Percentiles rank a stretch among this genome's conserved stretches.
Conservation (phyloP, 2,888 invertebrate genomes). For the Scelioninae gen. 1 region DNA sequence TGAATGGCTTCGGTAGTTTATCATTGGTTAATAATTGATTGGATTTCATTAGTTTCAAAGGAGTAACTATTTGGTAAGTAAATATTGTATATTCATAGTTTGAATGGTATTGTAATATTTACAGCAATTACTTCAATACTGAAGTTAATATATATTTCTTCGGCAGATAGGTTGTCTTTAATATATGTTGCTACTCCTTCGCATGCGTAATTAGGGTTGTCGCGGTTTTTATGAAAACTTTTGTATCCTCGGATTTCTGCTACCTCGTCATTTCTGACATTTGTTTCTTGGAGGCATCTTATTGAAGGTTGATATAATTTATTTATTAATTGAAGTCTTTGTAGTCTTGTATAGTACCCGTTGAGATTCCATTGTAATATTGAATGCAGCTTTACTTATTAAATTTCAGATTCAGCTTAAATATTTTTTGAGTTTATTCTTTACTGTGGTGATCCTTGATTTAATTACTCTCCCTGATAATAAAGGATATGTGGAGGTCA, state of each 20-base stretch:
- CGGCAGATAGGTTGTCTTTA: neutral
- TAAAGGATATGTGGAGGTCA: neutral
- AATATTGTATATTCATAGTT: slow-evolving; percentile 3
- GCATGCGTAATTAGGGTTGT: slow-evolving; percentile 22
- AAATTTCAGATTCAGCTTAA: neutral
- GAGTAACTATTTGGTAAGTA: too few species aligned
- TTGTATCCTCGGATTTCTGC: slow-evolving; percentile 44
- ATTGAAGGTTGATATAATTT: slow-evolving; percentile 38
- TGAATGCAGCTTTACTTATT: neutral
- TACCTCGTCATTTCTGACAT: slow-evolving; percentile 53
- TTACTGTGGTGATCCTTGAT: neutral
- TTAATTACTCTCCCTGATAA: neutral
- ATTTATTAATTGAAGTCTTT: slow-evolving; percentile 55
- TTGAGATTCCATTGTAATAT: slow-evolving; percentile 70
- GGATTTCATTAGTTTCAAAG: slow-evolving; percentile 41
- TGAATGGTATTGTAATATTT: neutral
- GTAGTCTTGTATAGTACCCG: slow-evolving; percentile 55
- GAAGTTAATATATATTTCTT: neutral
- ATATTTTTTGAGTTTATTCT: neutral
- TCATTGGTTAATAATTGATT: slow-evolving; percentile 62
- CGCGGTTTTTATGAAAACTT: slow-evolving; percentile 46
- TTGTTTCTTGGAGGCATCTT: slow-evolving; percentile 70
- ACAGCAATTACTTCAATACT: neutral
- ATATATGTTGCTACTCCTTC: slow-evolving; percentile 54
- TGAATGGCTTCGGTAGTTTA: slow-evolving; percentile 71